Evolutionary conservation across 35 echinoderm and acorn worm species (phyloP).

Genomic region (Ophioderma brevispina): DNA sequence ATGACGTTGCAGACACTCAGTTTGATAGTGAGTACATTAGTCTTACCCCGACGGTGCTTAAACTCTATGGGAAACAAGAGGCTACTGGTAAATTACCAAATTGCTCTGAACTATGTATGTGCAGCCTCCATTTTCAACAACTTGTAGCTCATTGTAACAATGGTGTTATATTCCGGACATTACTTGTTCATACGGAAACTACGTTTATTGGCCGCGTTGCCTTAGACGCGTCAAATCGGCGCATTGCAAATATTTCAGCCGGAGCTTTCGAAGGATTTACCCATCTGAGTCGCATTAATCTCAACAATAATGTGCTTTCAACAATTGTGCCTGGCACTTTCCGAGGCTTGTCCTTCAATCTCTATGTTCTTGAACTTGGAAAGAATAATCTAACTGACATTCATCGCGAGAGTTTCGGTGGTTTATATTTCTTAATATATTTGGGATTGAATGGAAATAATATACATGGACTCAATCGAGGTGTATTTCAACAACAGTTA

Average conservation of each 20-base stretch:
- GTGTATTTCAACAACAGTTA: not conserved
- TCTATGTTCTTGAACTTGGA: not conserved
- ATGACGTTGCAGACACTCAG: too few relatives aligned
- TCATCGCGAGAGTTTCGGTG: not conserved
- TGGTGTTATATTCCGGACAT: not conserved
- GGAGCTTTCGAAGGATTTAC: not conserved
- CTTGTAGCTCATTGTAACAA: not conserved
- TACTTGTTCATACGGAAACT: not conserved
- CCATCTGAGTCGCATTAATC: not conserved
- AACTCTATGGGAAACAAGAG: not conserved
- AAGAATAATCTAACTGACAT: not conserved
- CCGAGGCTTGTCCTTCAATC: not conserved
- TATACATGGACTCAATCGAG: not conserved
- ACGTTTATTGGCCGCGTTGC: not conserved
- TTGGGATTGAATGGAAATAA: not conserved
- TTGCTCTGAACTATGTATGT: not conserved
- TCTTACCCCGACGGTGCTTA: not conserved
- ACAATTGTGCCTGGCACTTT: not conserved
- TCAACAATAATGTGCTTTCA: not conserved
- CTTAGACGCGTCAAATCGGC: not conserved
- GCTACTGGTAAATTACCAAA: too few relatives aligned
- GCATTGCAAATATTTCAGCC: not conserved
- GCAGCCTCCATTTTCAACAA: not conserved
- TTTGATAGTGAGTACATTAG: not conserved
- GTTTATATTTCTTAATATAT: not conserved